These are phyloP conservation scores for Philopedon plagiatum DNA, from an alignment of 2,888 invertebrate species.

Conservation along the genomic window DNA sequence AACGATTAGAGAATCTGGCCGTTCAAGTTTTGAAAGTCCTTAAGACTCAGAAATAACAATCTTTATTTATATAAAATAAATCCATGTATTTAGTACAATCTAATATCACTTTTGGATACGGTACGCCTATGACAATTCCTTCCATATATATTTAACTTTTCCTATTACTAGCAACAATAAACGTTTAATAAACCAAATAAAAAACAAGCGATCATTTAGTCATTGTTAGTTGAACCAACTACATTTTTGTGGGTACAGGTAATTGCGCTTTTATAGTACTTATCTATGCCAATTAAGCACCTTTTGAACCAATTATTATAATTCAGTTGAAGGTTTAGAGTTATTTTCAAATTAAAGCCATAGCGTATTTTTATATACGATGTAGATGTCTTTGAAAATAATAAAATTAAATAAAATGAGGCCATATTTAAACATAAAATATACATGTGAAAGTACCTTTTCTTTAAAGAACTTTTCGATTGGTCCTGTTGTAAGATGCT, in stretches of 20 bases:
- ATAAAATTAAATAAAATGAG: neutral
- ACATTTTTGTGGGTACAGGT: constrained; percentile 15
- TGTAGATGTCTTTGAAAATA: no score
- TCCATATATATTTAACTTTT: neutral
- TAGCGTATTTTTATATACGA: neutral
- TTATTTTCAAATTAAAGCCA: neutral
- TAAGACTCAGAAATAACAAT: no score
- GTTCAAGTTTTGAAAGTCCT: no score
- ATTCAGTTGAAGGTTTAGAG: neutral
- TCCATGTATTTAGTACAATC: no score
- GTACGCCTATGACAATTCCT: neutral
- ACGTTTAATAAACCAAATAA: neutral
- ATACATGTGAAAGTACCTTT: no score
- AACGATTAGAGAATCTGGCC: no score
- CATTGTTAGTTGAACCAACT: neutral
- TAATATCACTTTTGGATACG: neutral
- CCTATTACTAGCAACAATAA: neutral
- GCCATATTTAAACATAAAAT: no score
- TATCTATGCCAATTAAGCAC: constrained; percentile 9
- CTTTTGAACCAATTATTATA: neutral
- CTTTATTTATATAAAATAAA: no score
- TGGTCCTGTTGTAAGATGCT: no score
- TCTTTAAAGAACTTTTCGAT: no score
- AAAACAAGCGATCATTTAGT: neutral
- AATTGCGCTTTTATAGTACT: constrained; percentile 8